Conservation (phyloP, 1,140 invertebrate genomes). For the Drosophila dunni region DNA sequence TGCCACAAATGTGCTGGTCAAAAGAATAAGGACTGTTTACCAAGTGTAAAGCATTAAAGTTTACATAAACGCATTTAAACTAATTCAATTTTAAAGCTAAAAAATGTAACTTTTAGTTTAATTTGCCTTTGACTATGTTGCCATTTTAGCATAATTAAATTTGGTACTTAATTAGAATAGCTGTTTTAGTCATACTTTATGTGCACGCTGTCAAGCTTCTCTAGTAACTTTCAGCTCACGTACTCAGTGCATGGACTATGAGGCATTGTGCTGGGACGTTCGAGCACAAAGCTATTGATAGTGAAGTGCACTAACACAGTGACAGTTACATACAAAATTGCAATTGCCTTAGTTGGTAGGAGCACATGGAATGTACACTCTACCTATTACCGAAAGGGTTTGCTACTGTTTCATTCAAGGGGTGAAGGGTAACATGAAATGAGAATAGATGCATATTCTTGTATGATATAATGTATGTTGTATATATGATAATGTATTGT, state of each 20-base stretch:
- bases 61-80: neutral
- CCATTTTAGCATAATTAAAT: neutral
- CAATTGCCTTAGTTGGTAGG: no score
- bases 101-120: no score
- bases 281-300: neutral
- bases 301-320: neutral
- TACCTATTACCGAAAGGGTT: no score
- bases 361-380: no score
- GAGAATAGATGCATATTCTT: no score
- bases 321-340: no score
- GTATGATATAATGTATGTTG: no score
- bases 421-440: no score
- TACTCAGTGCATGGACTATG: neutral
- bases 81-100: neutral
- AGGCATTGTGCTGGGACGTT: neutral
- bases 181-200: neutral
- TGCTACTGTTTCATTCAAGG: no score
- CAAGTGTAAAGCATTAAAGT: neutral
- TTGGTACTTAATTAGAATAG: neutral
- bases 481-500: no score
- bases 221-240: conserved; percentile 3
- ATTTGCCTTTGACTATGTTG: neutral
- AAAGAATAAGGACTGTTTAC: neutral
- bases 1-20: neutral
- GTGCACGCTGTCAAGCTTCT: neutral